A percentile compares a stretch with the other conserved stretches of the same genome.
phyloP scores from a whole-genome alignment of 23 tunicate genomes.

The Halocynthia roretzi region DNA sequence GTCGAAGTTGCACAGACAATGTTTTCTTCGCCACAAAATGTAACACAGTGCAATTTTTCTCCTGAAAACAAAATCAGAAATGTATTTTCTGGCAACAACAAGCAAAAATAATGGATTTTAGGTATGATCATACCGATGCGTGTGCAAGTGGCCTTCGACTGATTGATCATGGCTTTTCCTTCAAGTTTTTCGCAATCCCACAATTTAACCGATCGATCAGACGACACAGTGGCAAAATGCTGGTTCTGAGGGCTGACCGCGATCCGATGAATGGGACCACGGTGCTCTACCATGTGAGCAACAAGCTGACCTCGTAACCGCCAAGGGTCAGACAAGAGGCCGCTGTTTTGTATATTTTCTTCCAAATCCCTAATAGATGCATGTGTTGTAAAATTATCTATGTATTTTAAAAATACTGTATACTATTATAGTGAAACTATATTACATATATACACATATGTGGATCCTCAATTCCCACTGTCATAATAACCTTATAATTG shows the following conservation, averaged over 20 bases:
- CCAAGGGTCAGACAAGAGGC: slow-evolving; percentile 46
- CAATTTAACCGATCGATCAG: slow-evolving; percentile 54
- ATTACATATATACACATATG: too few species aligned
- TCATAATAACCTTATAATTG: too few species aligned
- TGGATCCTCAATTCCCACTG: too few species aligned
- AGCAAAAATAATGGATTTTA: background rate
- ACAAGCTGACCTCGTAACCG: slow-evolving; percentile 66
- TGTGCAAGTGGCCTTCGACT: slow-evolving; percentile 59
- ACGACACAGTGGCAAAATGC: slow-evolving; percentile 85
- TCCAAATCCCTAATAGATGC: slow-evolving; percentile 30
- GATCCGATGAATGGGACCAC: slow-evolving; percentile 69
- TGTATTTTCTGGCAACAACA: background rate
- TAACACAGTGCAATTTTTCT: slow-evolving; percentile 31
- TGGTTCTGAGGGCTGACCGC: slow-evolving; percentile 52
- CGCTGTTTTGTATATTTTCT: slow-evolving; percentile 39
- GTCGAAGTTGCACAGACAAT: slow-evolving; percentile 61
- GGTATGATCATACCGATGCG: slow-evolving; percentile 15
- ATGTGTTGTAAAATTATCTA: too few species aligned
- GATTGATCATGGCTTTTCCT: slow-evolving; percentile 72
- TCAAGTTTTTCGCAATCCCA: slow-evolving; percentile 65
- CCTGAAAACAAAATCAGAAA: background rate
- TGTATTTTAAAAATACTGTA: too few species aligned
- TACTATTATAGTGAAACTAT: too few species aligned
- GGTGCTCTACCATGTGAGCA: slow-evolving; percentile 86
- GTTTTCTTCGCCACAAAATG: slow-evolving; percentile 61